Evolutionary conservation across 2,888 invertebrate genomes (phyloP).

Genomic region (Morinoia aosen): DNA sequence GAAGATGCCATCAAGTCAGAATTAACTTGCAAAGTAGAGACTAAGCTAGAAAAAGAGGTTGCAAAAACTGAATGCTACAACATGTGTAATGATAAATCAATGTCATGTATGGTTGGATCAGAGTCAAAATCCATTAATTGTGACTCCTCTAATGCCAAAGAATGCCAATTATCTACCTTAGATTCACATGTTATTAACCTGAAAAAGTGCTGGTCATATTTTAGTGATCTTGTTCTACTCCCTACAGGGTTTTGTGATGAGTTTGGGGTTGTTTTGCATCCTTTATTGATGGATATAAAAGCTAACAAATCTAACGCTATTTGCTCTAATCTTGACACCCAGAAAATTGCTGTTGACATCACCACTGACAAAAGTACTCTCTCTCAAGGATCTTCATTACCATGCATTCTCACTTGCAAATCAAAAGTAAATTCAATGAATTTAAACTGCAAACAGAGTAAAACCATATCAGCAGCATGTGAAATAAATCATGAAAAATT

Average conservation of each 20-base stretch:
- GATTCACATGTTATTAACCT: neutral
- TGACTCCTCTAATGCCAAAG: neutral
- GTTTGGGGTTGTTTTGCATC: constrained; percentile 44
- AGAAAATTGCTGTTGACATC: neutral
- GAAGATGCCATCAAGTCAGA: neutral
- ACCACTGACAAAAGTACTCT: neutral
- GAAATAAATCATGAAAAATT: neutral
- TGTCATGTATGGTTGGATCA: constrained; percentile 39
- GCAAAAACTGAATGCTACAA: neutral
- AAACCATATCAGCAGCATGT: neutral
- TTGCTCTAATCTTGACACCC: neutral
- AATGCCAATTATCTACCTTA: neutral
- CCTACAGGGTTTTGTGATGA: constrained; percentile 61
- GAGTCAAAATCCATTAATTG: neutral
- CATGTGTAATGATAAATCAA: neutral
- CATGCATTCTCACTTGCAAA: neutral
- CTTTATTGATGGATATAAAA: neutral
- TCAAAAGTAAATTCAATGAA: neutral
- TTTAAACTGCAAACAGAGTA: neutral
- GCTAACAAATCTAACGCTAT: neutral
- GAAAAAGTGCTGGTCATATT: constrained; percentile 37
- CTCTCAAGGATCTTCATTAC: neutral
- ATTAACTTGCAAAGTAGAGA: neutral
- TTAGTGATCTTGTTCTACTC: constrained; percentile 58
- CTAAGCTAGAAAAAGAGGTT: neutral